Evolutionary conservation across 2,113 vertebrate species (phyloP), one percentile per base, ranked within the genome.

Genomic region (Manacus vitellinus): DNA sequence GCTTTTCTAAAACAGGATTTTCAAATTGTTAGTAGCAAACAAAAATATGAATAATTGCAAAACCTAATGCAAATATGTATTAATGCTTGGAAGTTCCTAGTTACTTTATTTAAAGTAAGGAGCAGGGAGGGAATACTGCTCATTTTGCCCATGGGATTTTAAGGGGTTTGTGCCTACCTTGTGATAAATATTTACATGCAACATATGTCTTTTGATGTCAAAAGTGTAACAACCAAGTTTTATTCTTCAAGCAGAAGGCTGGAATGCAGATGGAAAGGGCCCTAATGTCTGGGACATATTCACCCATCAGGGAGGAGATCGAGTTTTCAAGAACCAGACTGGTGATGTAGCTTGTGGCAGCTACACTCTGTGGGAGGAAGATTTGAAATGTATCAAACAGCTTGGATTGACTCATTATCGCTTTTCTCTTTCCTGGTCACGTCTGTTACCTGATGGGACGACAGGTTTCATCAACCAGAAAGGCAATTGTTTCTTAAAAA

Each of bases 361-460:
- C 98, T 99, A 99, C 82, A 96, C 98, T 98, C 98, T 99, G 97
- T 99, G 99, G 99, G 98, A 99, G 90, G 98, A 99, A 98, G 99
- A 99, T 98, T 98, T 99, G 98, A 98, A 98, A 98, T 99, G 99
- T 97, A 98, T 99, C 98, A 98, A 97, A 98, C 98, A 99, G 98
- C 98, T 99, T 96, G 99, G 99, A 97, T 98, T 99, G 98, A 99
- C 98, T 85, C 99, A 99, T 98, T 99, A 99, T 97, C 98, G 98
- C 96, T 98, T 99, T 96, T 99, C 99, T 97, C 94, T 99, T 98
- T 99, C 99, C 97, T 99, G 99, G 99, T 98, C 99, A 97, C 98
- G 99, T 98, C 98, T 99, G 96, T 98, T 99, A 98, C 99, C 99
- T 96, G 98, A 99, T 97, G 99, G 99, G 97, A 99, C 98, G 93